These are phyloP conservation scores for Trachelipus rathkii DNA, from an alignment of 1,140 invertebrate species.

Conservation along the genomic window DNA sequence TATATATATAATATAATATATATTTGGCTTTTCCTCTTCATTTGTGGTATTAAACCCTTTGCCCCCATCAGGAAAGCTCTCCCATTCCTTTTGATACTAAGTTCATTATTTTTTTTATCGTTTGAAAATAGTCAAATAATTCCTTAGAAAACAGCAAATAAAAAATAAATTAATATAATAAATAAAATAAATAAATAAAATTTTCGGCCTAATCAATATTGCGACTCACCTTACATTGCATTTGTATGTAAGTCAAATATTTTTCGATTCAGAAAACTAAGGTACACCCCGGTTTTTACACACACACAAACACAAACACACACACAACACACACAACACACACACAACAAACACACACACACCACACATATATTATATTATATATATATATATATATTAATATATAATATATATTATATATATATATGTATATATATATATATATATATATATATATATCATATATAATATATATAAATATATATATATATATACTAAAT, in stretches of 20 bases:
- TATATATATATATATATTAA: not conserved
- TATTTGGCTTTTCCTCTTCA: not conserved
- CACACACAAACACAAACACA: not conserved
- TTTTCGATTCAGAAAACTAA: not conserved
- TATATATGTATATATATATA: not conserved
- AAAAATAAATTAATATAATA: too few relatives aligned
- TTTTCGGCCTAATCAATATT: too few relatives aligned
- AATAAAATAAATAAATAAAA: too few relatives aligned
- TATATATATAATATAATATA: conserved; percentile 6
- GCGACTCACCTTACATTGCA: too few relatives aligned
- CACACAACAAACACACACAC: not conserved
- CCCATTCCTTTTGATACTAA: too few relatives aligned
- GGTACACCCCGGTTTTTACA: not conserved
- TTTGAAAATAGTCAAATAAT: not conserved
- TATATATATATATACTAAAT: not conserved
- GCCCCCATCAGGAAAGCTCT: too few relatives aligned
- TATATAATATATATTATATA: not conserved
- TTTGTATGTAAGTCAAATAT: not conserved
- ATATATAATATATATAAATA: not conserved
- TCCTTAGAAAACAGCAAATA: too few relatives aligned
- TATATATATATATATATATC: conserved; percentile 14
- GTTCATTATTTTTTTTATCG: not conserved
- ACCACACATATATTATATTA: too few relatives aligned
- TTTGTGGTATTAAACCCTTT: too few relatives aligned
- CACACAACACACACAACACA: not conserved